Evolutionary conservation across 2,113 vertebrate genomes (phyloP), one percentile per base, ranked within the genome.

Genomic region (Bambusicola thoracicus): DNA sequence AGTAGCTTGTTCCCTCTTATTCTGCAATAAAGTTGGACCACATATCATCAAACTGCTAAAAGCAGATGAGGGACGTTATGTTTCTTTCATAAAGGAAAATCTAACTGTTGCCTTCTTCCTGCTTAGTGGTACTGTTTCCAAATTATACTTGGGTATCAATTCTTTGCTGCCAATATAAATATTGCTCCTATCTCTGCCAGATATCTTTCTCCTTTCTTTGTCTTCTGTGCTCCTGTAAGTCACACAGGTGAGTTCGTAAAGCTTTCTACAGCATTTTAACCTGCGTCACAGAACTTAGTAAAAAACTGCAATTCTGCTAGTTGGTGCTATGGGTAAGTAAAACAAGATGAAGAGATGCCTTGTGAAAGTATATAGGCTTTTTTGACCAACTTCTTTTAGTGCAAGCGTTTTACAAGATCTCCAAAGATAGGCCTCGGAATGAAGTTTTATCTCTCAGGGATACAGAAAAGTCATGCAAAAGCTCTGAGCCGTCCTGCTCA

Each of bases 311-410:
- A 27, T 72, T 87, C 27, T 65, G 3, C n/a, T 86, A 24, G 32
- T 43, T 81, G 77, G 46, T 84, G 38, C 43, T 81, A 29, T 61
- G 69, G 43, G 68, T 93, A 83, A 72, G 38, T 84, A 88, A 81
- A 96, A 86, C 25, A 63, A 90, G 85, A 75, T 16, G 59, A 65
- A 83, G 83, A 92, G 90, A 93, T 7, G 18, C 34, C 32, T 70
- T 75, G 19, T 83, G 83, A 75, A 90, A 92, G n/a, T 56, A n/a
- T 75, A 91, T 29, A 61, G 83, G 56, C 43, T 86, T 92, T 92
- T 93, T 78, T 74, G 43, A 78, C 13, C 68, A 84, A 61, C 38
- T 90, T 81, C 34, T 75, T 90, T 78, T 62, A 96, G 43, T 70
- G 29, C 17, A 70, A 70, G 67, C 6, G 0, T 63, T 92, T 93